Evolutionary conservation across 2,888 invertebrate genomes (phyloP).

Genomic region (Habrosyne pyritoides): DNA sequence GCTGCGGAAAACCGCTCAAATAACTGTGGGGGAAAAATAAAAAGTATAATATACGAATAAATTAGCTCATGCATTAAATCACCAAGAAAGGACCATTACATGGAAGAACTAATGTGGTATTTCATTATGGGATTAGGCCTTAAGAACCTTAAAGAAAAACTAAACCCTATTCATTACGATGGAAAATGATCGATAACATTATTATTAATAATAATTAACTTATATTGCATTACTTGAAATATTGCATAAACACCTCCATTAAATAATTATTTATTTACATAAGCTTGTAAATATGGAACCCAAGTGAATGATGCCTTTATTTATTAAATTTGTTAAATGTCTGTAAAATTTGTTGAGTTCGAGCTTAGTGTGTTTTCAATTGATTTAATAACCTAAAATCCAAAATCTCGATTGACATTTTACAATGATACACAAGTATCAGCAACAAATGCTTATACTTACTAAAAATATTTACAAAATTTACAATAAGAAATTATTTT

Average conservation of each 20-base stretch:
- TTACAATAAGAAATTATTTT: slow-evolving; percentile 50
- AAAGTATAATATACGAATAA: neutral
- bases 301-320: too few relatives aligned
- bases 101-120: neutral
- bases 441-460: slow-evolving; percentile 59
- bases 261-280: neutral
- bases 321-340: neutral
- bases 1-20: neutral
- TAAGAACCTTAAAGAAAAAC: neutral
- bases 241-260: neutral
- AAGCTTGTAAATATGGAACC: neutral
- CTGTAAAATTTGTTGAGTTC: neutral
- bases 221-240: neutral
- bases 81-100: neutral
- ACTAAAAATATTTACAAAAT: slow-evolving; percentile 71
- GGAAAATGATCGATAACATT: neutral
- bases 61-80: neutral
- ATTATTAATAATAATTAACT: neutral
- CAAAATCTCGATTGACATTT: neutral
- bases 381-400: neutral
- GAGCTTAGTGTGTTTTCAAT: neutral
- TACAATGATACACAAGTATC: slow-evolving; percentile 30
- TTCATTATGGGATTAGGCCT: neutral
- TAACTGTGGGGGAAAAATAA: neutral
- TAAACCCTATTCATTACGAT: neutral